These are phyloP conservation scores for Eupithecia subfuscata DNA, from an alignment of 2,888 invertebrate genomes.

Conservation along the genomic window DNA sequence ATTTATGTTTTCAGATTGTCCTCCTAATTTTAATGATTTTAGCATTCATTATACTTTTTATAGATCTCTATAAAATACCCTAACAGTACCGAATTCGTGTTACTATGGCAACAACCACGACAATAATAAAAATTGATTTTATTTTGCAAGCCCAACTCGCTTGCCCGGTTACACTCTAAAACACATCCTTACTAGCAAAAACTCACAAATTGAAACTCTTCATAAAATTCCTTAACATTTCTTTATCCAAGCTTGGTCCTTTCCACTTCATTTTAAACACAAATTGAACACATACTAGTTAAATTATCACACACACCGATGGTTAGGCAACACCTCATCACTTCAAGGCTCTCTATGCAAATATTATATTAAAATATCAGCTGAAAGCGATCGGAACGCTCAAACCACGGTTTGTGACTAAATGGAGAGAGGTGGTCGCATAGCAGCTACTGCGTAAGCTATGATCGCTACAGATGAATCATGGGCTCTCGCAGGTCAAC, in stretches of 20 bases:
- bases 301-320: slow-evolving; percentile 10
- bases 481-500: slow-evolving; percentile 68
- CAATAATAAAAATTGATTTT: not conserved
- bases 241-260: slow-evolving; percentile 51
- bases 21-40: not conserved
- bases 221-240: slow-evolving; percentile 54
- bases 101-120: not conserved
- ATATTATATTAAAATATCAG: slow-evolving; percentile 72
- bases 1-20: not conserved
- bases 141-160: not conserved
- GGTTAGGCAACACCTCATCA: slow-evolving; percentile 38
- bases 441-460: slow-evolving; percentile 30
- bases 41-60: not conserved
- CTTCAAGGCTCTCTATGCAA: slow-evolving; percentile 56
- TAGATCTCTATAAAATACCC: not conserved
- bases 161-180: not conserved
- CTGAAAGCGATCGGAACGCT: slow-evolving; percentile 62
- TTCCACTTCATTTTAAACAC: slow-evolving; percentile 62
- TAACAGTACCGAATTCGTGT: too few relatives aligned
- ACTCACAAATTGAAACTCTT: slow-evolving; percentile 56
- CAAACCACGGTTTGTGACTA: slow-evolving; percentile 64
- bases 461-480: slow-evolving; percentile 61
- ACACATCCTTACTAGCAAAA: not conserved
- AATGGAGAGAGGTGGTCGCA: slow-evolving; percentile 48
- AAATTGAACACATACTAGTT: slow-evolving; percentile 19